Conservation (phyloP, 2,113 vertebrate species). For the Ophiodon elongatus region DNA sequence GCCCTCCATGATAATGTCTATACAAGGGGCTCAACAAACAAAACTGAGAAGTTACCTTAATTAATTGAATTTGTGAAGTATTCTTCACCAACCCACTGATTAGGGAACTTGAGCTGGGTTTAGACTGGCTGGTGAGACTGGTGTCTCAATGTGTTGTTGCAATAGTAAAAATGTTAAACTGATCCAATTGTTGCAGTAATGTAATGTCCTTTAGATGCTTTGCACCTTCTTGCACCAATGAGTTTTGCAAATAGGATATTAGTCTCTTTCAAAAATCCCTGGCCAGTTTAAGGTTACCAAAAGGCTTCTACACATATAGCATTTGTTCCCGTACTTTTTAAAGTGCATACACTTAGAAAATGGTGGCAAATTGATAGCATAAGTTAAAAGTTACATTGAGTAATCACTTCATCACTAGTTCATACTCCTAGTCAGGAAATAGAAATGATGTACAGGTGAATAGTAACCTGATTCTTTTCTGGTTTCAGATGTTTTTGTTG, state of each 20-base stretch:
- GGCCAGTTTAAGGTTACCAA: not conserved
- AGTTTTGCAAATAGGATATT: not conserved
- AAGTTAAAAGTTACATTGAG: not conserved
- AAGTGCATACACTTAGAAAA: not conserved
- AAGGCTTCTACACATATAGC: not conserved
- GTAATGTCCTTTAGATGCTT: not conserved
- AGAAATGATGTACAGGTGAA: not conserved
- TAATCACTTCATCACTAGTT: not conserved
- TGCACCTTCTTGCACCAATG: not conserved
- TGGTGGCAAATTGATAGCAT: not conserved
- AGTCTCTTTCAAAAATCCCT: no score
- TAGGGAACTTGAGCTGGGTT: not conserved
- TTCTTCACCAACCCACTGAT: not conserved
- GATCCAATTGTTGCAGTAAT: not conserved
- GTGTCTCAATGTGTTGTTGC: conserved; percentile 1
- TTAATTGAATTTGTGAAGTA: not conserved
- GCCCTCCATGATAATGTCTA: no score
- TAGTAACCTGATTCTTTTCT: not conserved
- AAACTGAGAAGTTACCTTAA: not conserved
- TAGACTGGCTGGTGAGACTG: not conserved
- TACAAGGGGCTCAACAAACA: no score
- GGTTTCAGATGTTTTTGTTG: not conserved
- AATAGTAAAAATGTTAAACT: not conserved
- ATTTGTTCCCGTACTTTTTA: not conserved
- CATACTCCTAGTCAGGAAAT: not conserved